Base-by-base conservation (phyloP, 2,888 invertebrate species). In the Metacarcinus magister region DNA sequence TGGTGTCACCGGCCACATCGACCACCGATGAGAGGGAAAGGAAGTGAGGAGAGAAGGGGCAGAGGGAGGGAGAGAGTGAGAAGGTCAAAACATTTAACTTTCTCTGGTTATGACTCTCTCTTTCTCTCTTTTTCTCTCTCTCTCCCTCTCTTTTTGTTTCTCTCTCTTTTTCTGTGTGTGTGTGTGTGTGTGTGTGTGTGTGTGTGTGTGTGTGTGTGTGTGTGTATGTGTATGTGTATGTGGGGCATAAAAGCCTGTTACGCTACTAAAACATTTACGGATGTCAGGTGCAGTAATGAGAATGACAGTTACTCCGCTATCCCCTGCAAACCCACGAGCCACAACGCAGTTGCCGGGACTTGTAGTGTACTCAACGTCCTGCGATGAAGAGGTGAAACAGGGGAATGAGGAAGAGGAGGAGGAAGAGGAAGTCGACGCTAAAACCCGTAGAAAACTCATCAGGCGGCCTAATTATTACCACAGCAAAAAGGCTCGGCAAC, bases 61-160 rank as follows among this genome's bases (percentile, higher is more conserved):
- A 32, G 82, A 32, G 82, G 32, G 82, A 32, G 91, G 13, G 44
- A 44, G 54, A 54, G 54, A 92, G 48, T 28, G 54, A 92, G 54
- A 54, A 48, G 23, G n/a, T 16, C 23, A 67, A n/a, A 67, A 67
- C 67, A n/a, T n/a, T 67, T 23, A 67, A 67, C 23, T 67, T 67
- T 67, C n/a, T 7, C 67, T 67, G 67, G 67, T 67, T 67, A 67
- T n/a, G n/a, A 23, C 23, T 67, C 67, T 67, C 46, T 46, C 44
- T 91, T 46, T 91, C 91, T 91, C 23, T 91, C 91, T 91, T 46
- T 90, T 23, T 90, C 43, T 91, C 90, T 90, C 43, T 90, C 90
- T 90, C 90, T 90, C 43, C 44, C 90, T 90, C 90, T 90, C 90
- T 90, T 44, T 90, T 23, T 44, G 44, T 90, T 44, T 90, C 90